phyloP scores from a whole-genome alignment of 2,113 vertebrate genomes.

The Protobothrops mucrosquamatus region DNA sequence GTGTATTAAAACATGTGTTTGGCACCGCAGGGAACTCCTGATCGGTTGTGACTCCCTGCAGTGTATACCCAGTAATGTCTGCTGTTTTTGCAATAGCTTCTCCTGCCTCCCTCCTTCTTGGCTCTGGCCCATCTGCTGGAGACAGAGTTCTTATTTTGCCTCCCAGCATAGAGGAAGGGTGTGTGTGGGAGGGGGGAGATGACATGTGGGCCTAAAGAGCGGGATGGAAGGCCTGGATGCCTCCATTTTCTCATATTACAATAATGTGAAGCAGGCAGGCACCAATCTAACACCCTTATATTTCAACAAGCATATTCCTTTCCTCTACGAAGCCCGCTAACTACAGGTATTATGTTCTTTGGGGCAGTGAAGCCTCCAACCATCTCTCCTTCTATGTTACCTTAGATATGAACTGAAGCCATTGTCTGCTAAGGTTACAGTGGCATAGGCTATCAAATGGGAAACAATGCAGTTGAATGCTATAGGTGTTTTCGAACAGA shows the following conservation, averaged over 20 bases:
- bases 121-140: background rate
- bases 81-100: background rate
- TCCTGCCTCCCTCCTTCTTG: background rate
- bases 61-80: background rate
- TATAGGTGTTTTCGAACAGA: background rate
- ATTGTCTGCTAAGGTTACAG: background rate
- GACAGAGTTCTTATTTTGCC: background rate
- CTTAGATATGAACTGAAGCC: background rate
- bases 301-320: background rate
- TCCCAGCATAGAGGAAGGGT: background rate
- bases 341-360: background rate
- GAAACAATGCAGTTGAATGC: background rate
- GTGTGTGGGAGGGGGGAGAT: too few species aligned
- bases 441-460: background rate
- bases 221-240: background rate
- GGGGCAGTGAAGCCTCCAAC: background rate
- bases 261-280: background rate
- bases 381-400: background rate
- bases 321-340: background rate
- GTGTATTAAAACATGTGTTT: constrained; percentile 1
- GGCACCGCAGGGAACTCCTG: background rate
- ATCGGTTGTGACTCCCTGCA: background rate
- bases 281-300: background rate
- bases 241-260: background rate
- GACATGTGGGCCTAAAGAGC: background rate